phyloP scores from a whole-genome alignment of 2,113 vertebrate genomes.

The Gallinago undulata region DNA sequence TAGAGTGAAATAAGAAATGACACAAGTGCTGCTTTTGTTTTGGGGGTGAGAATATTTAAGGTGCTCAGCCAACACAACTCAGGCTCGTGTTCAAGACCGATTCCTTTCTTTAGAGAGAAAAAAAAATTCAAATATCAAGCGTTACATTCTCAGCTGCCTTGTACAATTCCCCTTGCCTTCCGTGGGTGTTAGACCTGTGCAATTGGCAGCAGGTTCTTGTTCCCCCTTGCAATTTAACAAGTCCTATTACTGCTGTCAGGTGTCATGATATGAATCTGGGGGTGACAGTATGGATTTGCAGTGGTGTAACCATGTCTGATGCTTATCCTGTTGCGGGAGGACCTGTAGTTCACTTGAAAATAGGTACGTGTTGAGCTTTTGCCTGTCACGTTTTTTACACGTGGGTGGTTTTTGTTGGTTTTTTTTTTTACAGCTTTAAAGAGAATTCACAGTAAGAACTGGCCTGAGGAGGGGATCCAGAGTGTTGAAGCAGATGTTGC shows the following conservation, averaged over 20 bases:
- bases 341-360: not conserved
- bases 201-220: not conserved
- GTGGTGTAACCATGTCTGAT: not conserved
- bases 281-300: not conserved
- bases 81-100: not conserved
- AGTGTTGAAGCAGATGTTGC: not conserved
- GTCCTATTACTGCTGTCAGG: not conserved
- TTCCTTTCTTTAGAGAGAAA: slow-evolving; percentile 14
- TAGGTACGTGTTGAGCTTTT: not conserved
- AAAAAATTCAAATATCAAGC: not conserved
- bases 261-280: not conserved
- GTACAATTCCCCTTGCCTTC: not conserved
- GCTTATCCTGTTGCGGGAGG: not conserved
- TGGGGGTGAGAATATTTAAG: not conserved
- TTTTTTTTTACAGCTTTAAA: not conserved
- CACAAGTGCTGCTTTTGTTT: not conserved
- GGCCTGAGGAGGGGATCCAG: not conserved
- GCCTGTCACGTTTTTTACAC: not conserved
- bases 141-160: not conserved
- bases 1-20: not conserved
- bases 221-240: not conserved
- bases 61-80: not conserved
- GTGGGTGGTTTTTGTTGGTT: too few relatives aligned
- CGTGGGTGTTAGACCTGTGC: not conserved
- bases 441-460: not conserved